Evolutionary conservation across 2,888 invertebrate species (phyloP).

Genomic region (Drosophila phalerata): DNA sequence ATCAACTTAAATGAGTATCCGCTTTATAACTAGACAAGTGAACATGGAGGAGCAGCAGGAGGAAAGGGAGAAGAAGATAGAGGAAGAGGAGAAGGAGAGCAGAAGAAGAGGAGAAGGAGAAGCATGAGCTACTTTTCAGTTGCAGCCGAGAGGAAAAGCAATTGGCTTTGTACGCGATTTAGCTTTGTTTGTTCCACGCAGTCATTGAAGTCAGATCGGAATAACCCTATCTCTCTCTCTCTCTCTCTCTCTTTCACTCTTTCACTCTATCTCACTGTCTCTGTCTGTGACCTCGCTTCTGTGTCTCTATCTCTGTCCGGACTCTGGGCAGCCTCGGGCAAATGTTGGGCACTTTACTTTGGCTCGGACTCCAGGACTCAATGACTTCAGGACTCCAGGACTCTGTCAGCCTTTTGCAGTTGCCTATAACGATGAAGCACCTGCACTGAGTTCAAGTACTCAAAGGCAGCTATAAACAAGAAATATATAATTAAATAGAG

Average conservation of each 20-base stretch:
- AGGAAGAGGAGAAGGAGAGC: background rate
- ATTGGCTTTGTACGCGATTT: constrained; percentile 73
- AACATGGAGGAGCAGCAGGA: constrained; percentile 9
- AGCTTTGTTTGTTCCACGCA: constrained; percentile 56
- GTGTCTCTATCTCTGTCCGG: background rate
- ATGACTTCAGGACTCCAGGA: constrained; percentile 13
- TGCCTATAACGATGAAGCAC: background rate
- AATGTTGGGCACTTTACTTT: constrained; percentile 7
- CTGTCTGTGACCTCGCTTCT: background rate
- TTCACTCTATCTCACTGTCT: no score
- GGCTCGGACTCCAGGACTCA: constrained; percentile 12
- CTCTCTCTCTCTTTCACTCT: background rate
- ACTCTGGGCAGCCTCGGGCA: constrained; percentile 12
- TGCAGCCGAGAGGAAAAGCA: constrained; percentile 52
- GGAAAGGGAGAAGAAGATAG: background rate
- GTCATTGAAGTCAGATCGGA: constrained; percentile 33
- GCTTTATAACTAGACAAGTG: constrained; percentile 74
- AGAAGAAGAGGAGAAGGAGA: background rate
- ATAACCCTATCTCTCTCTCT: background rate
- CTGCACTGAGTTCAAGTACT: constrained; percentile 7
- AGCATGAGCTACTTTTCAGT: constrained; percentile 20
- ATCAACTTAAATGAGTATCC: constrained; percentile 82
- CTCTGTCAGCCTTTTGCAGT: constrained; percentile 28
- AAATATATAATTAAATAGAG: background rate
- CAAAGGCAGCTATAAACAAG: background rate